These are phyloP conservation scores for Cheilosia scutellata DNA, from an alignment of 2,888 invertebrate species.

Conservation along the genomic window DNA sequence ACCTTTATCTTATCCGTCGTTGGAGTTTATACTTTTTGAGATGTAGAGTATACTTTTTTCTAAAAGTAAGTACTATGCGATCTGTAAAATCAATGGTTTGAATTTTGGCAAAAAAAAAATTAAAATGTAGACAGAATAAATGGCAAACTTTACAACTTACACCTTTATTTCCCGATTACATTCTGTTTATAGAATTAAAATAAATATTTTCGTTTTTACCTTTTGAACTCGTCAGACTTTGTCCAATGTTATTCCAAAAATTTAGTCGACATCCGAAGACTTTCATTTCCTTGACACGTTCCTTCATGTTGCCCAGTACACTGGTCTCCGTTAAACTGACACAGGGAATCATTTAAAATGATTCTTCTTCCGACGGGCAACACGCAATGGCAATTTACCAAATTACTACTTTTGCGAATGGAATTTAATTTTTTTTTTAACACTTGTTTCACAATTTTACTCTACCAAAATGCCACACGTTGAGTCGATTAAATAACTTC, in stretches of 20 bases:
- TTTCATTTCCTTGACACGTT: conserved; percentile 85
- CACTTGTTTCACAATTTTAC: conserved; percentile 29
- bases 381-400: conserved; percentile 39
- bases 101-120: too few relatives aligned
- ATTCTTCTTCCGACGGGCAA: conserved; percentile 47
- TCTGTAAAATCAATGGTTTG: too few relatives aligned
- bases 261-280: conserved; percentile 85
- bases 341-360: conserved; percentile 84
- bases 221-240: conserved; percentile 83
- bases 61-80: too few relatives aligned
- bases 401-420: conserved; percentile 9
- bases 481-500: conserved; percentile 48
- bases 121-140: too few relatives aligned
- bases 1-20: too few relatives aligned
- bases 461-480: conserved; percentile 35
- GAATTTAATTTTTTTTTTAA: conserved; percentile 14
- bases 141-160: too few relatives aligned
- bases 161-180: too few relatives aligned
- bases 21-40: too few relatives aligned
- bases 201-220: conserved; percentile 76
- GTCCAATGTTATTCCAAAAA: conserved; percentile 85
- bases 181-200: neutral
- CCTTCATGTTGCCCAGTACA: conserved; percentile 85
- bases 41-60: too few relatives aligned
- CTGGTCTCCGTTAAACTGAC: conserved; percentile 85